Evolutionary conservation across 1,140 invertebrate genomes (phyloP), one percentile per base, ranked within the genome.

Genomic region (Augochlora pura): DNA sequence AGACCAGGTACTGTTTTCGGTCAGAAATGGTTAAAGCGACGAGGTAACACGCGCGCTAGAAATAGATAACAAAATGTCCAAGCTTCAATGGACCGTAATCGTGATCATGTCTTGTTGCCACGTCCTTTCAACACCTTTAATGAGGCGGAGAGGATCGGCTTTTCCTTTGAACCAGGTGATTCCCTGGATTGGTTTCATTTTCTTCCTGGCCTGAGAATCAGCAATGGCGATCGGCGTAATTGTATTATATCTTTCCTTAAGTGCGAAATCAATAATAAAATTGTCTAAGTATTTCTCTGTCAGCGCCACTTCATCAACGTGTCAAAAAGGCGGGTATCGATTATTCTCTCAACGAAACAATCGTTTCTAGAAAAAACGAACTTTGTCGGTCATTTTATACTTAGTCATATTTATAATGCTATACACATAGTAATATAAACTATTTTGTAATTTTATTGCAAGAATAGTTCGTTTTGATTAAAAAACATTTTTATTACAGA

Each of bases 161-260:
- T 78, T 76, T 86, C 80, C 84, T 88, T 89, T 90, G 88, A 89
- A 83, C 80, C 81, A 65, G 32, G 66, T 63, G 67, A 86, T 84
- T 82, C 80, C 64, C 57, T 59, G 54, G 23, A 18, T 21, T 23
- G 59, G 25, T n/a, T n/a, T 62, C 39, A 73, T 77, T 62, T 63
- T 67, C 42, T 65, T 82, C 76, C 4, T 32, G 32, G 32, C 4
- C 32, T 32, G 32, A 1, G 32, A 32, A 32, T 4, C 32, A 32
- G 32, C 32, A 32, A 32, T 4, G 70, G 82, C 88, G 89, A 90
- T 91, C 86, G 86, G 84, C 84, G 85, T 89, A 91, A 91, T 91
- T 89, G 87, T 81, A 42, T 8, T 9, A 5, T n/a, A n/a, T n/a
- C n/a, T n/a, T n/a, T n/a, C n/a, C 9, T 42, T 9, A 12, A 1